Conservation (phyloP, 2,797 vertebrate genomes). For the Astyanax mexicanus region DNA sequence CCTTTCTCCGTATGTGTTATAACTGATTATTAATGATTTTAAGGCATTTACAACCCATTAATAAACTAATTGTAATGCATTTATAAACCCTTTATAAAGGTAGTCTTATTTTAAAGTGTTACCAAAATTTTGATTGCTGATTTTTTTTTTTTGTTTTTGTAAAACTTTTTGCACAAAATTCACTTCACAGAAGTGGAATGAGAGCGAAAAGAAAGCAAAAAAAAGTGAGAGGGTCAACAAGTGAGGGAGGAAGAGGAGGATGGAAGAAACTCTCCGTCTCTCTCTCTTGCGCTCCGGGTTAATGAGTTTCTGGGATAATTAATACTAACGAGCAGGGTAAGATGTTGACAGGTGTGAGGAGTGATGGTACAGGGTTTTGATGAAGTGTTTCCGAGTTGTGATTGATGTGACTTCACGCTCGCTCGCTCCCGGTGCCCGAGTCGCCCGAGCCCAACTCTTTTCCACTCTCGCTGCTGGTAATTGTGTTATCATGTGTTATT, state of each 20-base stretch:
- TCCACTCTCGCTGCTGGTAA: conserved; percentile 2
- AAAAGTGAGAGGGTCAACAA: not conserved
- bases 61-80: too few relatives aligned
- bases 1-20: too few relatives aligned
- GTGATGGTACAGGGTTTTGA: conserved; percentile 32
- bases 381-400: conserved; percentile 35
- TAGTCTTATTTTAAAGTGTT: too few relatives aligned
- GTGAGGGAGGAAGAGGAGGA: not conserved
- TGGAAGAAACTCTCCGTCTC: not conserved
- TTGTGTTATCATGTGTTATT: conserved; percentile 42
- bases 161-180: too few relatives aligned
- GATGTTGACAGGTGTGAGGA: conserved; percentile 47
- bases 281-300: conserved; percentile 9
- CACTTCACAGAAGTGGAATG: too few relatives aligned
- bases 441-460: conserved; percentile 30
- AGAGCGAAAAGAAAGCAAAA: not conserved
- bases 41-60: too few relatives aligned
- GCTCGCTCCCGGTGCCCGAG: conserved; percentile 18
- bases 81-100: too few relatives aligned
- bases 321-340: conserved; percentile 50
- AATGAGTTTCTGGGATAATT: conserved; percentile 48
- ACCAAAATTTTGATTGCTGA: too few relatives aligned
- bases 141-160: too few relatives aligned
- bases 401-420: conserved; percentile 46
- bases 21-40: too few relatives aligned